Evolutionary conservation across 2,888 invertebrate species (phyloP).

Genomic region (Linyphia triangularis): DNA sequence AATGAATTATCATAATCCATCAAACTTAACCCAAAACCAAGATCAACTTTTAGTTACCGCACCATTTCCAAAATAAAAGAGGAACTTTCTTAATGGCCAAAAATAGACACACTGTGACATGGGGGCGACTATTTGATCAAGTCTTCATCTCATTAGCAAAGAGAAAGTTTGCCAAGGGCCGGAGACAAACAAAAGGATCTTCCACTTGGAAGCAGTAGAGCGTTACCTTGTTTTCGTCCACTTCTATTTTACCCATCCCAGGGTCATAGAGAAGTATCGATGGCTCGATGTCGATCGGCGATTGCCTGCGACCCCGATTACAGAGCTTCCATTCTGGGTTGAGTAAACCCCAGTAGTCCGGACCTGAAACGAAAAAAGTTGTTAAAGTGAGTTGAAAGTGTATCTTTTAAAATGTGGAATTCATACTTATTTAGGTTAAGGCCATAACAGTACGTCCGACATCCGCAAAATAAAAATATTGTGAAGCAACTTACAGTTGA

Average conservation of each 20-base stretch:
- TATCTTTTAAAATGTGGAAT: too few species aligned
- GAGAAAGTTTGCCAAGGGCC: slow-evolving; percentile 53
- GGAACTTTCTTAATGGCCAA: background rate
- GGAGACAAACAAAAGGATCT: slow-evolving; percentile 26
- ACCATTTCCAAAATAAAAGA: too few species aligned
- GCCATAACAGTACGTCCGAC: too few species aligned
- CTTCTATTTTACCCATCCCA: slow-evolving; percentile 92
- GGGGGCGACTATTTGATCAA: slow-evolving; percentile 57
- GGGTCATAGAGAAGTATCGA: slow-evolving; percentile 96
- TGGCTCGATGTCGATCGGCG: slow-evolving; percentile 98
- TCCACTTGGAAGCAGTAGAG: too few species aligned
- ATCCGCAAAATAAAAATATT: too few species aligned
- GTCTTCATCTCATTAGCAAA: slow-evolving; percentile 60
- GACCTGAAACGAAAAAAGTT: slow-evolving; percentile 86
- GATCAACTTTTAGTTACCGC: too few species aligned
- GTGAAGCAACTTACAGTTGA: too few species aligned
- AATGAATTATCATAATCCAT: too few species aligned
- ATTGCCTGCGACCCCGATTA: slow-evolving; percentile 97
- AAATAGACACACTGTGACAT: slow-evolving; percentile 2
- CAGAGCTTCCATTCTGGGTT: slow-evolving; percentile 99
- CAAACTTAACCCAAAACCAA: too few species aligned
- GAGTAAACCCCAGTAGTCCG: slow-evolving; percentile 98
- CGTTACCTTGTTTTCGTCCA: slow-evolving; percentile 93
- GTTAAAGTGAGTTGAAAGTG: too few species aligned
- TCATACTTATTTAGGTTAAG: too few species aligned